A percentile compares a stretch with the other conserved stretches of the same genome.
Conservation (phyloP, 92 coral and sea anemone species). For the Nematostella vectensis region DNA sequence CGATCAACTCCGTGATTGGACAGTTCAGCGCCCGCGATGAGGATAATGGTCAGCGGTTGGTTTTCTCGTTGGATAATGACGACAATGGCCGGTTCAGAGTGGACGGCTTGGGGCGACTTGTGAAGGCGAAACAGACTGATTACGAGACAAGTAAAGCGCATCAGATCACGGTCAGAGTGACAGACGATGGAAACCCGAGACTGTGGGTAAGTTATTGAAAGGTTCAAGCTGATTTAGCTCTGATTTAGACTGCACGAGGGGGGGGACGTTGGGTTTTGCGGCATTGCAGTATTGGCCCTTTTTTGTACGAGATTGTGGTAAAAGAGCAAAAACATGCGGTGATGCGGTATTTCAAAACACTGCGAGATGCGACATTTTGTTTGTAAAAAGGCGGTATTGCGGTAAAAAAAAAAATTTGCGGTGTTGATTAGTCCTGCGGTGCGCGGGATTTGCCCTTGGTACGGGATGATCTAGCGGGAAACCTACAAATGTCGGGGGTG, state of each 20-base stretch:
- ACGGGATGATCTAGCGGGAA: too few species aligned
- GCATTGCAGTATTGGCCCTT: not conserved
- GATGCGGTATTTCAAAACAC: too few species aligned
- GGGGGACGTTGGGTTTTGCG: not conserved
- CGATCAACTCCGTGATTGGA: slow-evolving; percentile 52
- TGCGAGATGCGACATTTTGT: too few species aligned
- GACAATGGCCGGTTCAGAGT: slow-evolving; percentile 56
- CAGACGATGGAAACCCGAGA: slow-evolving; percentile 53
- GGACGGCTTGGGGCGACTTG: slow-evolving; percentile 42
- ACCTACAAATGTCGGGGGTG: too few species aligned
- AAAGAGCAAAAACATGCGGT: too few species aligned
- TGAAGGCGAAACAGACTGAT: slow-evolving; percentile 58
- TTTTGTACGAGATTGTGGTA: too few species aligned
- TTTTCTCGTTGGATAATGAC: slow-evolving; percentile 50
- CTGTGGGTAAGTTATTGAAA: slow-evolving; percentile 55
- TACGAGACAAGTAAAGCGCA: slow-evolving; percentile 71
- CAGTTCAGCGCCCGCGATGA: slow-evolving; percentile 60
- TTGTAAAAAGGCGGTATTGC: too few species aligned
- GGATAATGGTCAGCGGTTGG: slow-evolving; percentile 58
- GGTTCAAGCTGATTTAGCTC: too few species aligned
- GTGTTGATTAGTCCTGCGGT: too few species aligned
- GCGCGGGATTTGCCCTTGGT: too few species aligned
- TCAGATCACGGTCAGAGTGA: slow-evolving; percentile 38
- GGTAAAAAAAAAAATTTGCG: too few species aligned
- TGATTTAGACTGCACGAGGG: not conserved